Conservation (phyloP, 2,888 invertebrate genomes). For the Dryococelus australis region DNA sequence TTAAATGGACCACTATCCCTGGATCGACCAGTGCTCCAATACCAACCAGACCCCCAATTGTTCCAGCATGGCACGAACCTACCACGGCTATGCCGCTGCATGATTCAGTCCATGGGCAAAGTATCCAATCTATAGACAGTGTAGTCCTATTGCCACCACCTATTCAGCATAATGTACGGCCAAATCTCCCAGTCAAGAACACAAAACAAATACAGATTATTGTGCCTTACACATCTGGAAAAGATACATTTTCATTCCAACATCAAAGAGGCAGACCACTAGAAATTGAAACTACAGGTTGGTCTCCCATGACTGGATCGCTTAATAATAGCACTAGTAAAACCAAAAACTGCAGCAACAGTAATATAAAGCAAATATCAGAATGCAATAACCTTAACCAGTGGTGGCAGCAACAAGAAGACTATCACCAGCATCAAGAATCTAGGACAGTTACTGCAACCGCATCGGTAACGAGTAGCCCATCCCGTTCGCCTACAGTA, state of each 20-base stretch:
- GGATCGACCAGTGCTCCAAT: neutral
- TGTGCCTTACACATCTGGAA: slow-evolving; percentile 77
- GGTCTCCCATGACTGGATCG: slow-evolving; percentile 54
- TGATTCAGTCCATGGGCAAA: slow-evolving; percentile 33
- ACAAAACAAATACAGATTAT: slow-evolving; percentile 79
- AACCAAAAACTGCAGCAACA: slow-evolving; percentile 11
- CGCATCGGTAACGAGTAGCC: slow-evolving; percentile 58
- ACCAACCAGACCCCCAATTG: neutral
- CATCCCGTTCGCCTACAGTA: neutral
- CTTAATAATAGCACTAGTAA: slow-evolving; percentile 24
- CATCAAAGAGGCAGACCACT: slow-evolving; percentile 50
- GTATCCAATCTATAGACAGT: slow-evolving; percentile 31
- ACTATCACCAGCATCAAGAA: slow-evolving; percentile 54
- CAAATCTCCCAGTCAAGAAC: slow-evolving; percentile 56
- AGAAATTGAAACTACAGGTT: slow-evolving; percentile 51
- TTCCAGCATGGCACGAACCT: neutral
- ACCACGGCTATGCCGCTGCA: slow-evolving; percentile 30
- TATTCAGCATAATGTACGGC: neutral
- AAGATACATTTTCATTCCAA: slow-evolving; percentile 64
- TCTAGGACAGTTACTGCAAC: slow-evolving; percentile 49
- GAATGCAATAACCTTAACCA: slow-evolving; percentile 4
- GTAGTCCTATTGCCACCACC: slow-evolving; percentile 47
- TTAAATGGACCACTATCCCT: slow-evolving; percentile 31
- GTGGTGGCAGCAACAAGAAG: slow-evolving; percentile 37
- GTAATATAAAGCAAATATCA: slow-evolving; percentile 16